These are phyloP conservation scores for Aproaerema taeniolella DNA, from an alignment of 2,888 invertebrate species.

Conservation along the genomic window DNA sequence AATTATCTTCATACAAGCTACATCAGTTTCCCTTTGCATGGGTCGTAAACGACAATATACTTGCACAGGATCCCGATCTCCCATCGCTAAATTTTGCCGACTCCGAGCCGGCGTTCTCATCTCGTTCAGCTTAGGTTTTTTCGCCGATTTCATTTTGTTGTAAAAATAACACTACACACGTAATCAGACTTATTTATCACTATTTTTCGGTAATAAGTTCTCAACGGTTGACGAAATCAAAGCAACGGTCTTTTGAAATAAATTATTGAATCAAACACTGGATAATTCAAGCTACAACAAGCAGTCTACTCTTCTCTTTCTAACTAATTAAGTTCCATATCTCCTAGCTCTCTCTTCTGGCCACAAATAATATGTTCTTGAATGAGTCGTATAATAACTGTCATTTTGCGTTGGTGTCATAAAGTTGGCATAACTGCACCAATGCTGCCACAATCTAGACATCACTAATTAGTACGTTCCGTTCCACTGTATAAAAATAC, in stretches of 20 bases:
- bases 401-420: slow-evolving; percentile 3
- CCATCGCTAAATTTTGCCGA: slow-evolving; percentile 52
- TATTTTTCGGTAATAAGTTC: slow-evolving; percentile 25
- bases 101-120: slow-evolving; percentile 65
- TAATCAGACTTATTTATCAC: slow-evolving; percentile 25
- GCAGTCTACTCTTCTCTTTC: background rate
- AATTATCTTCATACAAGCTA: slow-evolving; percentile 82
- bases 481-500: too few relatives aligned
- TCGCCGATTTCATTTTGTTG: slow-evolving; percentile 62
- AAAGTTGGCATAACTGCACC: background rate
- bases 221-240: slow-evolving; percentile 51
- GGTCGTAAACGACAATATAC: slow-evolving; percentile 94
- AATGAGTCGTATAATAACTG: slow-evolving; percentile 30
- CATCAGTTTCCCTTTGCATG: slow-evolving; percentile 81
- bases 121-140: slow-evolving; percentile 63
- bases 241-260: slow-evolving; percentile 60
- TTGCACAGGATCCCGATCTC: slow-evolving; percentile 85
- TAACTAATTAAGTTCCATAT: background rate
- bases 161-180: slow-evolving; percentile 26
- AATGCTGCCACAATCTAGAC: background rate
- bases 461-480: too few relatives aligned
- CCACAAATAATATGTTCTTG: background rate
- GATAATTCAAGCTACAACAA: slow-evolving; percentile 19
- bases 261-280: slow-evolving; percentile 25
- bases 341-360: background rate